phyloP scores from a whole-genome alignment of 2,888 invertebrate genomes.

The Eristalis tenax region DNA sequence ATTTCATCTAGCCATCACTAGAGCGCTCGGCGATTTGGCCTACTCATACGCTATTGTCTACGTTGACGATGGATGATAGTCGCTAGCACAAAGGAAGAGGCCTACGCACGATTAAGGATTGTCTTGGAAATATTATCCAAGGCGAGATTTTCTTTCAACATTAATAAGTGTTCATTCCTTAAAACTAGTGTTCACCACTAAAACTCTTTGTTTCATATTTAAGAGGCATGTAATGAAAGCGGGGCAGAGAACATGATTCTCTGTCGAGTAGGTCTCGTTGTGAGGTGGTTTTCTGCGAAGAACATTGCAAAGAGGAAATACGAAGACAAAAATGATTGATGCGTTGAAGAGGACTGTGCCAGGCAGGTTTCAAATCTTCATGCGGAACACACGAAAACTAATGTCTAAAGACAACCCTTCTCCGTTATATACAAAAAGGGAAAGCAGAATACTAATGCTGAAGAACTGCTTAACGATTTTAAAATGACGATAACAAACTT shows the following conservation, averaged over 20 bases:
- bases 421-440: background rate
- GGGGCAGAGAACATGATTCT: conserved; percentile 25
- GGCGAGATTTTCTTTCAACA: conserved; percentile 1
- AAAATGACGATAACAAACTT: no score
- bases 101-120: conserved; percentile 7
- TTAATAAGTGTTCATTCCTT: conserved; percentile 28
- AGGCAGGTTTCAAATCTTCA: background rate
- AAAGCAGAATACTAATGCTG: no score
- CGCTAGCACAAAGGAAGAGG: no score
- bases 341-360: background rate
- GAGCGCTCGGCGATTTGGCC: conserved; percentile 32
- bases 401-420: background rate
- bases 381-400: conserved; percentile 43
- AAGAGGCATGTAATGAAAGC: conserved; percentile 10
- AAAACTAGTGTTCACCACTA: conserved; percentile 2
- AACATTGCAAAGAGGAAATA: background rate
- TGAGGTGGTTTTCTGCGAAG: conserved; percentile 10
- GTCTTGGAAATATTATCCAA: conserved; percentile 16
- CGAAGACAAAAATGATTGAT: background rate
- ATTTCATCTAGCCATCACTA: conserved; percentile 19
- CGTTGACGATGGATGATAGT: no score
- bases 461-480: no score
- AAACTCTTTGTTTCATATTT: conserved; percentile 14
- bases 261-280: conserved; percentile 6
- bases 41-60: no score